Evolutionary conservation across 2,113 vertebrate genomes (phyloP).

Genomic region (Nibea albiflora): DNA sequence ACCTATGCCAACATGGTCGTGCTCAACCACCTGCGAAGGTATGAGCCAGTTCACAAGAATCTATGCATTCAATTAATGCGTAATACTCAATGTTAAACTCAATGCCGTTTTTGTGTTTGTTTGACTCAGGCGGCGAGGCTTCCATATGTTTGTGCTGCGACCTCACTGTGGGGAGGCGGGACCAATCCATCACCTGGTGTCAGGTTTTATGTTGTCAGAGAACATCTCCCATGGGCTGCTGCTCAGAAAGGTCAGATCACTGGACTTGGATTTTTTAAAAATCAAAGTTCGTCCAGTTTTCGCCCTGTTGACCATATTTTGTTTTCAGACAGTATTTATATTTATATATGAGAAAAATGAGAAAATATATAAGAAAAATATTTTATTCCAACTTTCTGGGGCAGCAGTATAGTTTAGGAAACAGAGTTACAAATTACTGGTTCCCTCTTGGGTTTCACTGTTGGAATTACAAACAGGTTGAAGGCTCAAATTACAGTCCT

Average conservation of each 20-base stretch:
- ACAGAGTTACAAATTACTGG: too few relatives aligned
- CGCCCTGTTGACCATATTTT: too few relatives aligned
- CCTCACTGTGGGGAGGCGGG: conserved; percentile 98
- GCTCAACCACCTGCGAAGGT: conserved; percentile 96
- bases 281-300: too few relatives aligned
- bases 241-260: conserved; percentile 90
- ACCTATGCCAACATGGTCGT: conserved; percentile 97
- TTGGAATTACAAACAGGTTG: not conserved
- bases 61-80: not conserved
- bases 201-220: conserved; percentile 96
- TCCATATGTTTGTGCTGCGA: conserved; percentile 93
- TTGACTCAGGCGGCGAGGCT: conserved; percentile 87
- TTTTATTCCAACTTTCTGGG: too few relatives aligned
- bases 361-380: too few relatives aligned
- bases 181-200: conserved; percentile 96
- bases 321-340: too few relatives aligned
- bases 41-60: not conserved
- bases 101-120: not conserved
- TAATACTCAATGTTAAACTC: too few relatives aligned
- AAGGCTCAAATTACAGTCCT: not conserved
- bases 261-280: not conserved
- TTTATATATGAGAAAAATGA: too few relatives aligned
- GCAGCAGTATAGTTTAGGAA: too few relatives aligned
- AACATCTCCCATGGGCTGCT: conserved; percentile 98
- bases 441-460: not conserved